Percentiles rank a stretch among this genome's conserved stretches.
phyloP scores from a whole-genome alignment of 2,113 vertebrate species.

The Jaculus jaculus region DNA sequence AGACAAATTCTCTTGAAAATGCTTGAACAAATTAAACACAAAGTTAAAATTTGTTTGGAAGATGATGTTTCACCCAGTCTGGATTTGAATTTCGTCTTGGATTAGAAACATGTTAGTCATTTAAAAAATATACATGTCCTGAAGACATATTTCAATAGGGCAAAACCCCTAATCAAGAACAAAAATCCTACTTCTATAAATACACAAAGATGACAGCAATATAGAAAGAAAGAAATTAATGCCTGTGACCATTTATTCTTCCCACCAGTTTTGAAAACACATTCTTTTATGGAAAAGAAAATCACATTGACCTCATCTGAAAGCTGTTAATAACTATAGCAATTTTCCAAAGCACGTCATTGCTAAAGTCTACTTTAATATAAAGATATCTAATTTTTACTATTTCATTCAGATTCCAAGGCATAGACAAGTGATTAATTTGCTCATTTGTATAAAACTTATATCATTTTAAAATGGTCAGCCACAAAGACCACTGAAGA shows the following conservation, averaged over 20 bases:
- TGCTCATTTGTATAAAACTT: conserved; percentile 16
- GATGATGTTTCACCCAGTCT: conserved; percentile 64
- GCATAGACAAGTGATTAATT: background rate
- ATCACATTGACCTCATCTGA: conserved; percentile 31
- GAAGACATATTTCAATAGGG: conserved; percentile 68
- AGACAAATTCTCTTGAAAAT: conserved; percentile 76
- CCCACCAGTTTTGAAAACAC: conserved; percentile 2
- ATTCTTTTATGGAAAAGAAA: conserved; percentile 46
- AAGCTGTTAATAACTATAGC: background rate
- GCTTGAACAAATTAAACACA: conserved; percentile 78
- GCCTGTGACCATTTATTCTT: conserved; percentile 15
- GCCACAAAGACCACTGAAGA: conserved; percentile 25
- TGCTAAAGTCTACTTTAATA: conserved; percentile 35
- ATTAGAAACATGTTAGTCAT: conserved; percentile 58
- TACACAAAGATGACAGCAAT: conserved; percentile 24
- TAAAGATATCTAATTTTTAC: background rate
- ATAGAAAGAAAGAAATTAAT: conserved; percentile 39
- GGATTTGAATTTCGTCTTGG: conserved; percentile 71
- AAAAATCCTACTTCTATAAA: conserved; percentile 48
- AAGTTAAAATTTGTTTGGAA: conserved; percentile 80
- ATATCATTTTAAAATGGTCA: background rate
- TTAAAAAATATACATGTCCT: conserved; percentile 66
- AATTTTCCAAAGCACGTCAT: conserved; percentile 31
- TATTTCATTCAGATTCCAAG: background rate
- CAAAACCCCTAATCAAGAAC: conserved; percentile 59